These are phyloP conservation scores for Globicephala melas DNA, from an alignment of 2,113 vertebrate species.

Conservation along the genomic window DNA sequence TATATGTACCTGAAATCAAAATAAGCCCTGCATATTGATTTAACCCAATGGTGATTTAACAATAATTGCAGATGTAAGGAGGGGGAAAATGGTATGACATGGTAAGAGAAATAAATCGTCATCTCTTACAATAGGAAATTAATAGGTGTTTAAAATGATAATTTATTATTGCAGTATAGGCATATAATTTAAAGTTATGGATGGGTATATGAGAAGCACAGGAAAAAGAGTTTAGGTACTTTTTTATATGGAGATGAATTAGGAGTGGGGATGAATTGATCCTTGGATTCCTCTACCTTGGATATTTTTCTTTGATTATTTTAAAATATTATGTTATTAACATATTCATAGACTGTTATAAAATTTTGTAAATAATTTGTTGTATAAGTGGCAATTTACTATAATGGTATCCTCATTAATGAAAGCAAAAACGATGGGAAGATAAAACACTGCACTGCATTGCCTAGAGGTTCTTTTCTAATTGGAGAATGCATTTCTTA, in stretches of 20 bases:
- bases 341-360: not conserved
- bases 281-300: not conserved
- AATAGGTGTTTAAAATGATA: not conserved
- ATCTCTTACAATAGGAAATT: not conserved
- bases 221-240: not conserved
- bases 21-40: not conserved
- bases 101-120: not conserved
- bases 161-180: not conserved
- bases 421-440: not conserved
- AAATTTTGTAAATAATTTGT: not conserved
- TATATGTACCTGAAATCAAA: not conserved
- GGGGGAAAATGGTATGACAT: not conserved
- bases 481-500: not conserved
- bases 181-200: not conserved
- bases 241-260: not conserved
- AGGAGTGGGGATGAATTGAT: not conserved
- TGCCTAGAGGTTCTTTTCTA: not conserved
- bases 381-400: not conserved
- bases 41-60: not conserved
- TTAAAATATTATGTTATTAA: not conserved
- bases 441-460: no score
- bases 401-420: not conserved
- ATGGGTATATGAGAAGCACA: not conserved
- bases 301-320: not conserved
- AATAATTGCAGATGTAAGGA: not conserved